Conservation (phyloP, 1,140 invertebrate genomes). For the Daktulosphaira vitifoliae region DNA sequence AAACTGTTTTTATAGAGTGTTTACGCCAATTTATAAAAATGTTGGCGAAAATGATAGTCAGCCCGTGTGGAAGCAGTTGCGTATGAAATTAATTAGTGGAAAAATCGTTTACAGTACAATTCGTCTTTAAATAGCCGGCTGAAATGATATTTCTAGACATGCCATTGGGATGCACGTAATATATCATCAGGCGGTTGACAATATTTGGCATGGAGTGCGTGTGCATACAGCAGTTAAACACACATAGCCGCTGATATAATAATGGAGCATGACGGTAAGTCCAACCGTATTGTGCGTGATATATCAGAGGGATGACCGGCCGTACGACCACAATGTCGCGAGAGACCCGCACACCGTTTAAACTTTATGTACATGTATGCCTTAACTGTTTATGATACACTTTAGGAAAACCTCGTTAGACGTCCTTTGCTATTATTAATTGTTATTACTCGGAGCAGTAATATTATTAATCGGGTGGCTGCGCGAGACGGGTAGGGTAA, state of each 20-base stretch:
- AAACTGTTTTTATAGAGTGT: too few relatives aligned
- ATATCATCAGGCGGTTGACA: background rate
- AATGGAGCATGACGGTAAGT: background rate
- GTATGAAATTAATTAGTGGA: too few relatives aligned
- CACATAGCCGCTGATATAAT: too few relatives aligned
- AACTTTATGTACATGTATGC: background rate
- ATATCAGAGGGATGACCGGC: conserved; percentile 17
- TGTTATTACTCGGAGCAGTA: conserved; percentile 11
- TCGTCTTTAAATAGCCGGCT: too few relatives aligned
- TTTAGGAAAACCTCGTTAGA: conserved; percentile 18
- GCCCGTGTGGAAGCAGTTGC: too few relatives aligned
- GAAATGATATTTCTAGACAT: conserved; percentile 2
- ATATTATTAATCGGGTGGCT: conserved; percentile 3
- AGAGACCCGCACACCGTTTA: background rate
- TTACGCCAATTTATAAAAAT: too few relatives aligned
- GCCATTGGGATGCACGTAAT: background rate
- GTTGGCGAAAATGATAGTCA: too few relatives aligned
- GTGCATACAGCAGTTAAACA: too few relatives aligned
- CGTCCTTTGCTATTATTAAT: conserved; percentile 24
- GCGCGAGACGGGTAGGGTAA: too few relatives aligned
- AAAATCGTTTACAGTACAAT: too few relatives aligned
- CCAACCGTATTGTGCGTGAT: background rate
- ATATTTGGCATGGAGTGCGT: conserved; percentile 1
- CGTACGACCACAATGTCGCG: background rate
- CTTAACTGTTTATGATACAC: conserved; percentile 15